A percentile compares a stretch with the other conserved stretches of the same genome.
Conservation (phyloP, 2,888 invertebrate genomes). For the Phyto melanocephala region DNA sequence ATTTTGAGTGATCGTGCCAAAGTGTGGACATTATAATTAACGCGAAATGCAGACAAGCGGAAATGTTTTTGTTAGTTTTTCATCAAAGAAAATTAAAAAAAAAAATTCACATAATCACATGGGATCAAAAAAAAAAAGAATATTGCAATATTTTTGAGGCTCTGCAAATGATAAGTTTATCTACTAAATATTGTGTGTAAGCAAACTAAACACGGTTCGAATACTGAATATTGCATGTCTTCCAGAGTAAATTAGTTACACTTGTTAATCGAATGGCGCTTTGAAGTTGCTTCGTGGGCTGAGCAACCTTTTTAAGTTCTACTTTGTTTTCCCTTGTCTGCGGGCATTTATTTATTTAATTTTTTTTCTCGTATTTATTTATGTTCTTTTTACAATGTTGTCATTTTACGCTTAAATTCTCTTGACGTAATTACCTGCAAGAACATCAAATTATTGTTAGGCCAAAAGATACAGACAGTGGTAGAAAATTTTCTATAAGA, state of each 20-base stretch:
- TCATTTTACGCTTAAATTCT: constrained; percentile 60
- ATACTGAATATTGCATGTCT: constrained; percentile 13
- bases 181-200: constrained; percentile 22
- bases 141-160: background rate
- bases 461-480: constrained; percentile 6
- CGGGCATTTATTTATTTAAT: background rate
- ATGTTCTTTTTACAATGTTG: constrained; percentile 43
- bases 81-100: constrained; percentile 21
- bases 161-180: constrained; percentile 26
- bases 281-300: constrained; percentile 24
- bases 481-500: no score
- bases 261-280: constrained; percentile 63
- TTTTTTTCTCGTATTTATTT: background rate
- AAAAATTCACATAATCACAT: constrained; percentile 2
- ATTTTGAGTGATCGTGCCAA: constrained; percentile 73
- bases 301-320: background rate
- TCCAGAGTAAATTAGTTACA: constrained; percentile 47
- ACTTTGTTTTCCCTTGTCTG: background rate
- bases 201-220: constrained; percentile 2
- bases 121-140: background rate
- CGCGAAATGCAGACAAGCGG: constrained; percentile 66
- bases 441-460: constrained; percentile 18
- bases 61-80: constrained; percentile 57
- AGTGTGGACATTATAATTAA: constrained; percentile 74
- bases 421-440: constrained; percentile 50